Conservation (phyloP, 2,113 vertebrate species). For the Maccullochella peelii region DNA sequence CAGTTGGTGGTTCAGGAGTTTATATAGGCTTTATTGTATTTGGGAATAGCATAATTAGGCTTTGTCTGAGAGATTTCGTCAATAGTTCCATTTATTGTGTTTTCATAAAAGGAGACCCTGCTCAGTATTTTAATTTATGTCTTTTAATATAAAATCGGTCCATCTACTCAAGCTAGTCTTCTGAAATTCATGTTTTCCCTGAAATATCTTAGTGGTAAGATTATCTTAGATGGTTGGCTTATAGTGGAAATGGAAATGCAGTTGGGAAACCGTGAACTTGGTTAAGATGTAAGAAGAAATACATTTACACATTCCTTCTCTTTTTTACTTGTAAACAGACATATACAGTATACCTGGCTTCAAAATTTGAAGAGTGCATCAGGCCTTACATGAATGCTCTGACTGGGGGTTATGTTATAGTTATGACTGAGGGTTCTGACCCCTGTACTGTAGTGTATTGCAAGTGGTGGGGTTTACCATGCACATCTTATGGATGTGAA, state of each 20-base stretch:
- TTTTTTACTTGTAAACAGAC: slow-evolving; percentile 3
- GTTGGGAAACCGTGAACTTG: slow-evolving; percentile 39
- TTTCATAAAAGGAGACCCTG: no score
- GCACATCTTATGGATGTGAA: slow-evolving; percentile 4
- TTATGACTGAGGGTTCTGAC: neutral
- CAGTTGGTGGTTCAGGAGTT: neutral
- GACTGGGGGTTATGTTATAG: neutral
- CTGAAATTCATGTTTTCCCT: slow-evolving; percentile 48
- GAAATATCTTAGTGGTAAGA: slow-evolving; percentile 46
- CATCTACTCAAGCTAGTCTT: slow-evolving; percentile 27
- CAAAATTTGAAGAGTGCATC: neutral
- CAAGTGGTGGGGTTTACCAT: neutral
- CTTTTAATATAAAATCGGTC: slow-evolving; percentile 16
- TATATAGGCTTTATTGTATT: neutral
- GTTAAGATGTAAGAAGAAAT: slow-evolving; percentile 40
- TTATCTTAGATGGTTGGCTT: slow-evolving; percentile 46
- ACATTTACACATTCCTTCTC: neutral
- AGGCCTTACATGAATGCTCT: slow-evolving; percentile 2
- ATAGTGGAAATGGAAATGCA: slow-evolving; percentile 36
- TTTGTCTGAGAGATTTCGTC: neutral
- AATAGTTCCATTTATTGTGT: no score
- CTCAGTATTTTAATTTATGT: no score
- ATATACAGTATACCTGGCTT: neutral
- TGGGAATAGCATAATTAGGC: neutral
- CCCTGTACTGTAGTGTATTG: neutral